Base-by-base conservation (phyloP, 2,113 vertebrate species). In the Nycticryphes semicollaris region DNA sequence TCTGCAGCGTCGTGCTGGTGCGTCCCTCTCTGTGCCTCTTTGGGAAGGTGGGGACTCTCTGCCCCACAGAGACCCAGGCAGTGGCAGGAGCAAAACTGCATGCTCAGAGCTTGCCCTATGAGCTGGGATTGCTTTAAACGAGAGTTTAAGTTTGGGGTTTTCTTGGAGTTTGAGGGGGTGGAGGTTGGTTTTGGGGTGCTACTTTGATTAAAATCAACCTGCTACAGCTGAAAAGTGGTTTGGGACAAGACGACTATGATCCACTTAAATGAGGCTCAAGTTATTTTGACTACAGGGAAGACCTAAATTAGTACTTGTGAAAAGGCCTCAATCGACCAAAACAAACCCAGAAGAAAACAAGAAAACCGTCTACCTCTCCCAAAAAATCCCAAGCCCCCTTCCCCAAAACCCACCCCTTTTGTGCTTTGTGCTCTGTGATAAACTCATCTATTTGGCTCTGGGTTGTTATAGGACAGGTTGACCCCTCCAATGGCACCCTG, bases 1-100 rank as follows among this genome's bases (percentile, higher is more conserved):
- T 8, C 62, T 28, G 62, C 25, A 3, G 4, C 39, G 3, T 22
- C 9, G 0, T 0, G n/a, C n/a, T 2, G 1, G 24, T 0, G 16
- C 6, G 6, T 54, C 51, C 35, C 19, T 57, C 68, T 60, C 1
- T 0, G 10, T 18, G 14, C 4, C 27, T 7, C 31, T 41, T 20
- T 10, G 69, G 48, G 5, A 39, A 35, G n/a, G 7, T 8, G 20
- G 47, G 31, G 14, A 30, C n/a, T 31, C n/a, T 31, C 51, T 8
- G 35, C 30, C 45, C 45, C 1, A 0, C 68, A 16, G 50, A 74
- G 9, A 1, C 3, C 18, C 12, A 18, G 48, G 62, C 67, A 74
- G 41, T 3, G 25, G 9, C 14, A 12, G 64, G 22, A 51, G 43
- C 33, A 37, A 37, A 54, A 25, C 18, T 12, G 6, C 1, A 1